These are phyloP conservation scores for Percopsis transmontana DNA, from an alignment of 2,113 vertebrate genomes.

Conservation along the genomic window DNA sequence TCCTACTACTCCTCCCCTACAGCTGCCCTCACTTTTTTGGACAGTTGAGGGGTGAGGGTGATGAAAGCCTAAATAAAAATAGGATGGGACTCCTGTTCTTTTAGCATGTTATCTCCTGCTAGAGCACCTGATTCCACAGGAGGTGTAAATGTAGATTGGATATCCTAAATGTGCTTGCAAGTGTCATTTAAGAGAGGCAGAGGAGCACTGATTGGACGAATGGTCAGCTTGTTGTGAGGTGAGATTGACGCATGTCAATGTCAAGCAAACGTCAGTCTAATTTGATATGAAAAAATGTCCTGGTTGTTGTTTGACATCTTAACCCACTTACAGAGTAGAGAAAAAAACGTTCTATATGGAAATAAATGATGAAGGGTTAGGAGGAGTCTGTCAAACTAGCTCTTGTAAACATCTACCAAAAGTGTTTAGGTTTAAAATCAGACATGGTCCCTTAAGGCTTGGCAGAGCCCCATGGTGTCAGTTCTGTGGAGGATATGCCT, in stretches of 20 bases:
- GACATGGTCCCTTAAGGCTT: constrained; percentile 10
- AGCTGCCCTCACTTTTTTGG: too few relatives aligned
- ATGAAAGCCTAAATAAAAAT: too few relatives aligned
- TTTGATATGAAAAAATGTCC: constrained; percentile 50
- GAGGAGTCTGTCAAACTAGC: constrained; percentile 8
- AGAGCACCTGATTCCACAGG: constrained; percentile 26
- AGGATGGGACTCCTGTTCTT: background rate
- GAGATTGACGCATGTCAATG: constrained; percentile 65
- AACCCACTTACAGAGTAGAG: constrained; percentile 2
- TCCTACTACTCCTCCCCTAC: too few relatives aligned
- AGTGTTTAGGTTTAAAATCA: constrained; percentile 39
- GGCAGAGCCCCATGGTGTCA: constrained; percentile 23
- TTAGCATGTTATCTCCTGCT: constrained; percentile 22
- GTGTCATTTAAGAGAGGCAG: constrained; percentile 42
- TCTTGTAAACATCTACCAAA: constrained; percentile 16
- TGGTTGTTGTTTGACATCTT: background rate
- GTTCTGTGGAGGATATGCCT: constrained; percentile 3
- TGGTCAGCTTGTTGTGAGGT: constrained; percentile 24
- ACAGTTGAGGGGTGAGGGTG: too few relatives aligned
- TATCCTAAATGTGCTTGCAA: constrained; percentile 63
- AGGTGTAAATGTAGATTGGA: constrained; percentile 56
- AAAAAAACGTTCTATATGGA: background rate
- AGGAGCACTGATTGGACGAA: constrained; percentile 36
- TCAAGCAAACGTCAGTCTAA: constrained; percentile 70
- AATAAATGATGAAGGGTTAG: background rate